These are phyloP conservation scores for Plectus sambesii DNA, from an alignment of 1,140 invertebrate genomes.

Conservation along the genomic window DNA sequence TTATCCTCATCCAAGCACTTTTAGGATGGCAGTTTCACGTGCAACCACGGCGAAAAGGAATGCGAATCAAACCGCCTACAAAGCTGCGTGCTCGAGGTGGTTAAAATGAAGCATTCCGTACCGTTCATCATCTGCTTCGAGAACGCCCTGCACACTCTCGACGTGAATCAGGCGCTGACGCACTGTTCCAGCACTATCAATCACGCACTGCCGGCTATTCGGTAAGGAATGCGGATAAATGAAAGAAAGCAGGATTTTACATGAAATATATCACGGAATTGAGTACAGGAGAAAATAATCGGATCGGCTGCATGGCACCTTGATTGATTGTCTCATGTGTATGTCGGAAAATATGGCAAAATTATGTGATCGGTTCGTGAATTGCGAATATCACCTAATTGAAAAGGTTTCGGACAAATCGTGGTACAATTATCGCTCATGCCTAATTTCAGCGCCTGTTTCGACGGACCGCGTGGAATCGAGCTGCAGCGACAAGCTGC, in stretches of 20 bases:
- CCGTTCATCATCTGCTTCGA: slow-evolving; percentile 45
- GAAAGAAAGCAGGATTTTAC: too few relatives aligned
- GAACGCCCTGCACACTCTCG: slow-evolving; percentile 18
- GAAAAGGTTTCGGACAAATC: not conserved
- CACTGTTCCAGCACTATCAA: slow-evolving; percentile 40
- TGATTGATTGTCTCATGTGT: slow-evolving; percentile 3
- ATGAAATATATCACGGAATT: too few relatives aligned
- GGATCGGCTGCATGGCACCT: too few relatives aligned
- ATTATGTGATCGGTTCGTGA: not conserved
- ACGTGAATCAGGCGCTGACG: slow-evolving; percentile 30
- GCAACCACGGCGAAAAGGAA: slow-evolving; percentile 44
- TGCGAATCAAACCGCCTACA: slow-evolving; percentile 43
- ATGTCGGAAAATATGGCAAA: not conserved
- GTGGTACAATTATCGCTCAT: not conserved
- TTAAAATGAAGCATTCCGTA: slow-evolving; percentile 26
- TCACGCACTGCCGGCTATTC: slow-evolving; percentile 34
- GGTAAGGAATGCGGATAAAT: slow-evolving; percentile 24
- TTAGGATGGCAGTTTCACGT: slow-evolving; percentile 41
- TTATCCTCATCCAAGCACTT: slow-evolving; percentile 15
- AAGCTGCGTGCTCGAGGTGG: slow-evolving; percentile 39
- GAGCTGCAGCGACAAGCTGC: slow-evolving; percentile 41
- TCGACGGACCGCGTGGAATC: slow-evolving; percentile 31
- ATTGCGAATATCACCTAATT: not conserved
- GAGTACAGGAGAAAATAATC: too few relatives aligned
- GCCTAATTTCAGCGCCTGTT: slow-evolving; percentile 36